phyloP scores from a whole-genome alignment of 2,888 invertebrate genomes.

The Chalcosyrphus nemorum region DNA sequence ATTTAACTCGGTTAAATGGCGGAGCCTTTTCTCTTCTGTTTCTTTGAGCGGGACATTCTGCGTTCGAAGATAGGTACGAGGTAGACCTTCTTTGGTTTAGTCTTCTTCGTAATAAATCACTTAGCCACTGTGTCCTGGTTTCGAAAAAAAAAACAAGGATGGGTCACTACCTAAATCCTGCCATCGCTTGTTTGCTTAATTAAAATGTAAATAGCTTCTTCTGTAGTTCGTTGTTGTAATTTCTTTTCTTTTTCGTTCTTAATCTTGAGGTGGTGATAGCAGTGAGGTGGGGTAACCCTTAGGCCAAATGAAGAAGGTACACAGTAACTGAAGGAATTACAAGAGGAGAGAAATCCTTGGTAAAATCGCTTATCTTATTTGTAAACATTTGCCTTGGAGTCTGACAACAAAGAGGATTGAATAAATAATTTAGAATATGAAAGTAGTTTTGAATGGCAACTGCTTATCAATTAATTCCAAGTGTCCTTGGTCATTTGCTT shows the following conservation, averaged over 20 bases:
- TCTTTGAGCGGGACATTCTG: not conserved
- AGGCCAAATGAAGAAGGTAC: not conserved
- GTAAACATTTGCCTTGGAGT: slow-evolving; percentile 28
- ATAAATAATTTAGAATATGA: not conserved
- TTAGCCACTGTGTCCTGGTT: slow-evolving; percentile 31
- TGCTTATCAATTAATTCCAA: not conserved
- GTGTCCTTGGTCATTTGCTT: too few species aligned
- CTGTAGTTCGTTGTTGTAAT: slow-evolving; percentile 12
- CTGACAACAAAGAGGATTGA: slow-evolving; percentile 3
- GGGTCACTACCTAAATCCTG: slow-evolving; percentile 44
- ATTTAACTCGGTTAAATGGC: slow-evolving; percentile 23
- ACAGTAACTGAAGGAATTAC: slow-evolving; percentile 8
- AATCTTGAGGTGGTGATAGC: not conserved
- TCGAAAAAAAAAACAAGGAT: too few species aligned
- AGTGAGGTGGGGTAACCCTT: not conserved
- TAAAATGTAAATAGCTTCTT: slow-evolving; percentile 63
- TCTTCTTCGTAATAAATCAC: slow-evolving; percentile 50
- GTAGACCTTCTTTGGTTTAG: slow-evolving; percentile 2
- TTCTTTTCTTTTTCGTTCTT: not conserved
- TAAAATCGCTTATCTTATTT: slow-evolving; percentile 30
- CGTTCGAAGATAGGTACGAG: not conserved
- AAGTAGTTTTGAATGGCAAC: not conserved
- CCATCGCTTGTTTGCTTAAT: slow-evolving; percentile 38
- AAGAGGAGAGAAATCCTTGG: slow-evolving; percentile 10
- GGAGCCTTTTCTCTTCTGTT: not conserved